These are phyloP conservation scores for Boloria selene DNA, from an alignment of 2,888 invertebrate genomes.

Conservation along the genomic window DNA sequence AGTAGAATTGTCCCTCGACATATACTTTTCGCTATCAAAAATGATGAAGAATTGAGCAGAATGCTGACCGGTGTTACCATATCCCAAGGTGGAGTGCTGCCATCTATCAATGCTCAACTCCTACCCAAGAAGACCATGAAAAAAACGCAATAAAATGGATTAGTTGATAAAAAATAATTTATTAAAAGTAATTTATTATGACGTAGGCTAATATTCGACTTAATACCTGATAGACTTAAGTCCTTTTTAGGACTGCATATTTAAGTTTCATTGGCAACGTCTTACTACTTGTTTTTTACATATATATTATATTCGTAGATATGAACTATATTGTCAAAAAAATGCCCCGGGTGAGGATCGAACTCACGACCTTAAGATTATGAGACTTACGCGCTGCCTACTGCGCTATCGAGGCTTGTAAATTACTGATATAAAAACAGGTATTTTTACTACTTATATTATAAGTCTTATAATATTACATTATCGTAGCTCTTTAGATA, in stretches of 20 bases:
- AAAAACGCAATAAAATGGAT: slow-evolving; percentile 30
- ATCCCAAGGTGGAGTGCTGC: slow-evolving; percentile 60
- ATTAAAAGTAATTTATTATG: slow-evolving; percentile 20
- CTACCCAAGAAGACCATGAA: slow-evolving; percentile 63
- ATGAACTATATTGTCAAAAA: no score
- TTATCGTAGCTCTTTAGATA: no score
- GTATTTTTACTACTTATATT: no score
- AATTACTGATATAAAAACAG: no score
- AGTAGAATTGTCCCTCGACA: slow-evolving; percentile 67
- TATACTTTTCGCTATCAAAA: slow-evolving; percentile 59
- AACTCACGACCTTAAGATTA: slow-evolving; percentile 97
- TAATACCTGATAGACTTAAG: slow-evolving; percentile 47
- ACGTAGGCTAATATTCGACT: slow-evolving; percentile 38
- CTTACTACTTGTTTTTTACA: background rate
- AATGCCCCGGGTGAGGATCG: slow-evolving; percentile 92
- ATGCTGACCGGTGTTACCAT: slow-evolving; percentile 60
- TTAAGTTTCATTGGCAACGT: background rate
- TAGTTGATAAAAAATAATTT: background rate
- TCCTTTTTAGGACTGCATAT: slow-evolving; percentile 55
- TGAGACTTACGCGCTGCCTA: slow-evolving; percentile 95
- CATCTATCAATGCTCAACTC: slow-evolving; percentile 54
- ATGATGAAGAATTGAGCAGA: slow-evolving; percentile 61
- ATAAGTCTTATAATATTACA: no score
- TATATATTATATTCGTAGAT: background rate
- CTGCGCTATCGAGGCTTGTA: slow-evolving; percentile 89